Percentiles rank a stretch among this genome's conserved stretches.
Evolutionary conservation across 1,140 invertebrate genomes (phyloP).

Genomic region (Drosophila bocqueti): DNA sequence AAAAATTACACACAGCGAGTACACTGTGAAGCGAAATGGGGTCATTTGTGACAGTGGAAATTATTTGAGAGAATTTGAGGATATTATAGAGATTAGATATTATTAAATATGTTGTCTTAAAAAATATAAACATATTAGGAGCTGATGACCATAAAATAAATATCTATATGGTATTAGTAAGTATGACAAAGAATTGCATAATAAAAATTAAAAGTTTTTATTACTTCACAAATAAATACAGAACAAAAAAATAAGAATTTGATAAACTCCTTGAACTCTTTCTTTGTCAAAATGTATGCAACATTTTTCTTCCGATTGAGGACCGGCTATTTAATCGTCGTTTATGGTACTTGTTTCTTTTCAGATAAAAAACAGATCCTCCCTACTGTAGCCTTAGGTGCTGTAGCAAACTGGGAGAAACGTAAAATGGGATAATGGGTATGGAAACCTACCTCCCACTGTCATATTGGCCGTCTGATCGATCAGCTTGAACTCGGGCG

Average conservation of each 20-base stretch:
- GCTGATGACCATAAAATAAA: neutral
- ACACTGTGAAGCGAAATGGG: slow-evolving; percentile 14
- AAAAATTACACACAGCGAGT: slow-evolving; percentile 37
- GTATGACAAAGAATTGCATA: neutral
- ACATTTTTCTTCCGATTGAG: neutral
- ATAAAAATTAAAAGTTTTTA: too few relatives aligned
- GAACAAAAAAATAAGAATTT: neutral
- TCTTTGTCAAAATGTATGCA: neutral
- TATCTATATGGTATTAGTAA: neutral
- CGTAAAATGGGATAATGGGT: neutral
- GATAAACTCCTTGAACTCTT: neutral
- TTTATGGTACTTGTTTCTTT: neutral
- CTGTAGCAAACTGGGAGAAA: neutral
- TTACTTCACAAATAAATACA: neutral
- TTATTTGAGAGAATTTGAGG: neutral
- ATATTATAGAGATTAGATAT: neutral
- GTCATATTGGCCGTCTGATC: slow-evolving; percentile 88
- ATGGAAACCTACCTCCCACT: slow-evolving; percentile 86
- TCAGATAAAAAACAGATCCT: neutral
- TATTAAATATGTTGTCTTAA: neutral
- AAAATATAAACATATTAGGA: neutral
- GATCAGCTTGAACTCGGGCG: slow-evolving; percentile 88
- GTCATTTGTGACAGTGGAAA: neutral
- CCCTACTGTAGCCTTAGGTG: neutral
- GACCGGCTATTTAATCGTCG: neutral